Conservation (phyloP, 1,140 invertebrate species). For the Megathymus violae region DNA sequence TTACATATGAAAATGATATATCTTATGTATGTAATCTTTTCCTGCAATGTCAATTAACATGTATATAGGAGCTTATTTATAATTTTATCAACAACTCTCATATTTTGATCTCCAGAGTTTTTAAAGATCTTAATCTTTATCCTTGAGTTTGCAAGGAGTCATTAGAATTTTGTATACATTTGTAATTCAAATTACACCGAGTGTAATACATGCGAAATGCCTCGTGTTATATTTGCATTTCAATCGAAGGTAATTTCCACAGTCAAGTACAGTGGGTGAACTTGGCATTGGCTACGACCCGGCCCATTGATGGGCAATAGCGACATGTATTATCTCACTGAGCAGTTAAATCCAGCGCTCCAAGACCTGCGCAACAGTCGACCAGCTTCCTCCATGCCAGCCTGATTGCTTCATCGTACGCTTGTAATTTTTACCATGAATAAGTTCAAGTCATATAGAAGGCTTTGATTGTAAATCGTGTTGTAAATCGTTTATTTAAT, state of each 20-base stretch:
- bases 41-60: too few species aligned
- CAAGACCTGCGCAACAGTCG: constrained; percentile 23
- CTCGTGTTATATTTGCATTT: constrained; percentile 2
- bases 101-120: not conserved
- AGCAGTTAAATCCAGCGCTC: constrained; percentile 22
- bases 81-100: too few species aligned
- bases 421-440: too few species aligned
- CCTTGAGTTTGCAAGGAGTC: not conserved
- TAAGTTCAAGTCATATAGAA: too few species aligned
- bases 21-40: too few species aligned
- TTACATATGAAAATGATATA: too few species aligned
- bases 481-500: too few species aligned
- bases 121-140: not conserved
- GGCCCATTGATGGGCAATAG: constrained; percentile 4
- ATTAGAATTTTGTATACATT: not conserved
- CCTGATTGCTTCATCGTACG: too few species aligned
- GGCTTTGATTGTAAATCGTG: too few species aligned
- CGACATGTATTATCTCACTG: constrained; percentile 22
- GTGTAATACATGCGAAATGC: not conserved
- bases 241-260: constrained; percentile 1
- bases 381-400: not conserved
- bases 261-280: constrained; percentile 12
- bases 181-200: not conserved
- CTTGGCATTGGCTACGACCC: constrained; percentile 19
- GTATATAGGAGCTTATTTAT: too few species aligned